These are phyloP conservation scores for Exephanes ischioxanthus DNA, from an alignment of 2,888 invertebrate species.

Conservation along the genomic window DNA sequence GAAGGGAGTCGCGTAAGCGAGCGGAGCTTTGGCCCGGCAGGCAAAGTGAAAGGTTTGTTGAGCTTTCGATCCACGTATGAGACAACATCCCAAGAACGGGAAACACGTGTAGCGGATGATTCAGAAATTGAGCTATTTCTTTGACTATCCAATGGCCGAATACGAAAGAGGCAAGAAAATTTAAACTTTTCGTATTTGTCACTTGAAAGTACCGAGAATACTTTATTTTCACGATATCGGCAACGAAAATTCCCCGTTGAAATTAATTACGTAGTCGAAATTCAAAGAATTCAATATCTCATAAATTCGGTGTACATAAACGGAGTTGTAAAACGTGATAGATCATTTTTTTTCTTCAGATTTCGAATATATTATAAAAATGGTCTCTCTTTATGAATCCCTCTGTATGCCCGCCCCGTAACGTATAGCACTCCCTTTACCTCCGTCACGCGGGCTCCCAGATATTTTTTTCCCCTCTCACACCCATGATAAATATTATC, in stretches of 20 bases:
- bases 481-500: conserved; percentile 43
- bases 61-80: conserved; percentile 53
- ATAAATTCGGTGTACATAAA: background rate
- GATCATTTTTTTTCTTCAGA: background rate
- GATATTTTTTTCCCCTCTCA: conserved; percentile 19
- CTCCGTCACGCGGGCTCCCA: conserved; percentile 7
- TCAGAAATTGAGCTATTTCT: conserved; percentile 4
- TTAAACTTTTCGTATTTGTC: background rate
- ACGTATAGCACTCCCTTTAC: conserved; percentile 7
- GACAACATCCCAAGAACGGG: conserved; percentile 19
- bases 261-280: background rate
- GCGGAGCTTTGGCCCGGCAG: conserved; percentile 27
- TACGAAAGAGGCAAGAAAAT: background rate
- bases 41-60: conserved; percentile 57
- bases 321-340: background rate
- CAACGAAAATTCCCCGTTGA: background rate
- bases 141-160: background rate
- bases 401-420: background rate
- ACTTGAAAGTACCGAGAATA: background rate
- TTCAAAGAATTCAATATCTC: background rate
- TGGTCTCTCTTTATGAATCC: conserved; percentile 5
- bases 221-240: background rate
- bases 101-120: conserved; percentile 12
- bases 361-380: background rate
- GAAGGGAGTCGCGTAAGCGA: conserved; percentile 31